A percentile compares a stretch with the other conserved stretches of the same genome.
phyloP scores from a whole-genome alignment of 2,797 vertebrate genomes.

The Jordanella pulchra region DNA sequence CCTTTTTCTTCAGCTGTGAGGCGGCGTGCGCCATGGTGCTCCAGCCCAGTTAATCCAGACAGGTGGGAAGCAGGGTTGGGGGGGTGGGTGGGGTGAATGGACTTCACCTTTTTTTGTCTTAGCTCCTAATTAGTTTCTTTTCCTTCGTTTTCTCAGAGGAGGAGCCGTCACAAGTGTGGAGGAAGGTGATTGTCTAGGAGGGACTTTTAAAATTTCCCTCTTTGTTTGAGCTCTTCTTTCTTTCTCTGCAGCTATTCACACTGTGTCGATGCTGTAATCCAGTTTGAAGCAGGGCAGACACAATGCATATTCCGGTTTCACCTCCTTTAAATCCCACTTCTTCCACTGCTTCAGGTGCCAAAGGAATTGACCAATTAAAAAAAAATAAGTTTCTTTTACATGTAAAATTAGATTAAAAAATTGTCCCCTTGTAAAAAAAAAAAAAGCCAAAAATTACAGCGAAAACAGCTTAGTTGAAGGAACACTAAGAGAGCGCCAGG shows the following conservation, averaged over 20 bases:
- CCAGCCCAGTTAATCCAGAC: constrained; percentile 80
- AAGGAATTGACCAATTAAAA: constrained; percentile 22
- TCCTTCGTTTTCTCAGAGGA: constrained; percentile 39
- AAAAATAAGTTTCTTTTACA: constrained; percentile 16
- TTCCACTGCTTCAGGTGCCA: constrained; percentile 48
- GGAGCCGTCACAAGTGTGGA: constrained; percentile 50
- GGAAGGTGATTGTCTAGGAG: constrained; percentile 15
- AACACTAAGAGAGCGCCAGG: constrained; percentile 26
- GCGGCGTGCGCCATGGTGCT: constrained; percentile 97
- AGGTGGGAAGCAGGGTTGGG: constrained; percentile 57
- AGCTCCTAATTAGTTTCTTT: constrained; percentile 33
- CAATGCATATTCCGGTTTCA: constrained; percentile 28
- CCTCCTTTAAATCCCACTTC: constrained; percentile 30
- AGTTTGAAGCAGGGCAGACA: constrained; percentile 34
- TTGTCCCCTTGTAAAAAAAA: constrained; percentile 23
- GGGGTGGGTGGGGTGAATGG: constrained; percentile 12
- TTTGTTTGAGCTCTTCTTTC: constrained; percentile 37
- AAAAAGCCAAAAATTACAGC: constrained; percentile 25
- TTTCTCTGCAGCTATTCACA: constrained; percentile 44
- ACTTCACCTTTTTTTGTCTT: constrained; percentile 31
- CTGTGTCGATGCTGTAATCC: constrained; percentile 45
- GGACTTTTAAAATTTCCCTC: constrained; percentile 22
- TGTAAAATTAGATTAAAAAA: constrained; percentile 6
- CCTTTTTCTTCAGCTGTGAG: constrained; percentile 97
- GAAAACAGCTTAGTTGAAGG: constrained; percentile 37